Conservation (phyloP, 2,113 vertebrate genomes). For the Nesoenas mayeri region DNA sequence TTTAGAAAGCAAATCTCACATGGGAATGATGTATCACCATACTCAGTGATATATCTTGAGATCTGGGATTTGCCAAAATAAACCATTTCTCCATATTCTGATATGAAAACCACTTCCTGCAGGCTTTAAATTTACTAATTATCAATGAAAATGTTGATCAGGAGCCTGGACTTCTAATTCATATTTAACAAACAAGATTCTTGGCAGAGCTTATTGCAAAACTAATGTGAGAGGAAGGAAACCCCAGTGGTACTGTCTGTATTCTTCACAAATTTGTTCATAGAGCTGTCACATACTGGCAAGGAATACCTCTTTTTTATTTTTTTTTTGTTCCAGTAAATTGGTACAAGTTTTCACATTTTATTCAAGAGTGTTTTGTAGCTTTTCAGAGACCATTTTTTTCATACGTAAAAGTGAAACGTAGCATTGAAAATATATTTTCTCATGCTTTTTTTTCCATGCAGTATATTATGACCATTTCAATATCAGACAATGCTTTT, state of each 20-base stretch:
- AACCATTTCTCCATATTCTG: not conserved
- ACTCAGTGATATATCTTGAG: not conserved
- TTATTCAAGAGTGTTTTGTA: not conserved
- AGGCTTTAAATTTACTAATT: slow-evolving; percentile 20
- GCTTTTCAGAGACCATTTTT: not conserved
- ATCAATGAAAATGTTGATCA: not conserved
- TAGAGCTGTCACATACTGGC: slow-evolving; percentile 6
- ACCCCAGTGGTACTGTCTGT: not conserved
- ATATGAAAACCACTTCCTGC: not conserved
- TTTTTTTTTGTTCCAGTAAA: not conserved
- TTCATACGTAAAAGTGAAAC: not conserved
- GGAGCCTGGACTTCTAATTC: not conserved
- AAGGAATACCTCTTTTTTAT: not conserved
- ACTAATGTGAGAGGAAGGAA: not conserved
- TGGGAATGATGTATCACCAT: not conserved
- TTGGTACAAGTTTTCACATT: not conserved
- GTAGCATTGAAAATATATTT: not conserved
- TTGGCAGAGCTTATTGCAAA: slow-evolving; percentile 21
- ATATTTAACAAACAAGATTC: slow-evolving; percentile 2
- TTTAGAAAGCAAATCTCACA: not conserved
- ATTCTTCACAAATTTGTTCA: slow-evolving; percentile 14
- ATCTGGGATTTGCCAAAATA: slow-evolving; percentile 2
- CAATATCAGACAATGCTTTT: not conserved
- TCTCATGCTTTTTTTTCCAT: not conserved
- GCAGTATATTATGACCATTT: not conserved